These are phyloP conservation scores for Fulmarus glacialis DNA, from an alignment of 2,113 vertebrate genomes.

Conservation along the genomic window DNA sequence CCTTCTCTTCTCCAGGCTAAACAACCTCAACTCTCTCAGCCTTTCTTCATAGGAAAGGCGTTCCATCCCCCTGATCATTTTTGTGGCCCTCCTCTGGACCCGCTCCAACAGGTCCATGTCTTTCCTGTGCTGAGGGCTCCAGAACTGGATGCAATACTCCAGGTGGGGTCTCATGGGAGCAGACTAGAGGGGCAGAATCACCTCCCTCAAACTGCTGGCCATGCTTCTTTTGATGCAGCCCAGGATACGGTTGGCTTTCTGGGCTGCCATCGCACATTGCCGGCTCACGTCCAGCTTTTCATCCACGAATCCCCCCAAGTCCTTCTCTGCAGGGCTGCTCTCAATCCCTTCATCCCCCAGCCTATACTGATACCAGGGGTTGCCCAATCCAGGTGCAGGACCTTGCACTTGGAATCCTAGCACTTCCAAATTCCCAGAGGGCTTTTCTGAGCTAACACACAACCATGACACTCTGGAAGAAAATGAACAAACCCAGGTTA, in stretches of 20 bases:
- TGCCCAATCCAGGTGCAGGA: background rate
- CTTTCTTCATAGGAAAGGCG: background rate
- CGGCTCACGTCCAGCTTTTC: background rate
- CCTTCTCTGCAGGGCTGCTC: background rate
- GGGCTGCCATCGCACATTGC: accelerated
- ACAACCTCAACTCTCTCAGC: background rate
- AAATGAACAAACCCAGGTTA: background rate
- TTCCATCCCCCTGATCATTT: background rate
- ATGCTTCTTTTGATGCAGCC: background rate
- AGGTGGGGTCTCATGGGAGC: too few species aligned
- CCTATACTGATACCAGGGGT: background rate
- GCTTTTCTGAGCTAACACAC: background rate
- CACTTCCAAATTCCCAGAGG: background rate
- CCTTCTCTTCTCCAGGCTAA: too few species aligned
- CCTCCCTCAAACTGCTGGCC: background rate
- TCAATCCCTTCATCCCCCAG: background rate
- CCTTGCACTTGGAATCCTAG: background rate
- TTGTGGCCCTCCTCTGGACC: background rate
- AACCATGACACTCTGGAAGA: background rate
- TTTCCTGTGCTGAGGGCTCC: accelerated
- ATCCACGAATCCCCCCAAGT: background rate
- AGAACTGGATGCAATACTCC: background rate
- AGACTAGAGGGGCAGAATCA: background rate
- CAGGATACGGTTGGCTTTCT: background rate
- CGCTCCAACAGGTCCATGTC: background rate